A percentile compares a stretch with the other conserved stretches of the same genome.
These are phyloP conservation scores for Leptonema lineaticorne DNA, from an alignment of 1,140 invertebrate genomes.

Conservation along the genomic window DNA sequence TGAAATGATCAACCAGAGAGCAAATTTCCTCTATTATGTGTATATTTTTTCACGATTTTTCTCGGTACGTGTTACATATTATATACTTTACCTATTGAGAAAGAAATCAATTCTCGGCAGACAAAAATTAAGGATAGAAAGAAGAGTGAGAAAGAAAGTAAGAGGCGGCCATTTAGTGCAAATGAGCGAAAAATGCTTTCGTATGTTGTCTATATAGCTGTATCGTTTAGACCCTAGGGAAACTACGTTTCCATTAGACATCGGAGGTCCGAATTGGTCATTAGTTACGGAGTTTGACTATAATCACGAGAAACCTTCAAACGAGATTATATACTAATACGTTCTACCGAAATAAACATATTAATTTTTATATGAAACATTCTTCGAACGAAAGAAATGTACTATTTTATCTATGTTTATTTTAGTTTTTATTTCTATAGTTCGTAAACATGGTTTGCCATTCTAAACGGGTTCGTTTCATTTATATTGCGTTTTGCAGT, in stretches of 20 bases:
- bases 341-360: not conserved
- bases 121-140: constrained; percentile 14
- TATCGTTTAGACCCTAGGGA: constrained; percentile 2
- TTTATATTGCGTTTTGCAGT: too few species aligned
- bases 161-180: constrained; percentile 19
- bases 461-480: too few species aligned
- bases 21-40: too few species aligned
- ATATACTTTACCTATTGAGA: not conserved
- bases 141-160: too few species aligned
- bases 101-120: constrained; percentile 5
- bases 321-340: not conserved
- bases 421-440: too few species aligned
- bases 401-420: too few species aligned
- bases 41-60: too few species aligned
- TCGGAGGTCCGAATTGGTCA: constrained; percentile 3
- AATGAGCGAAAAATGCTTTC: constrained; percentile 19
- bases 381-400: too few species aligned
- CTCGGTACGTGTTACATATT: too few species aligned
- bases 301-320: not conserved
- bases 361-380: not conserved
- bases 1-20: too few species aligned
- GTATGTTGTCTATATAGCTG: not conserved
- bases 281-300: constrained; percentile 1
- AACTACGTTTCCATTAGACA: constrained; percentile 2
- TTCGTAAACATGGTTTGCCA: too few species aligned